phyloP scores from a whole-genome alignment of 2,888 invertebrate species.

The Tenthredo distinguenda region DNA sequence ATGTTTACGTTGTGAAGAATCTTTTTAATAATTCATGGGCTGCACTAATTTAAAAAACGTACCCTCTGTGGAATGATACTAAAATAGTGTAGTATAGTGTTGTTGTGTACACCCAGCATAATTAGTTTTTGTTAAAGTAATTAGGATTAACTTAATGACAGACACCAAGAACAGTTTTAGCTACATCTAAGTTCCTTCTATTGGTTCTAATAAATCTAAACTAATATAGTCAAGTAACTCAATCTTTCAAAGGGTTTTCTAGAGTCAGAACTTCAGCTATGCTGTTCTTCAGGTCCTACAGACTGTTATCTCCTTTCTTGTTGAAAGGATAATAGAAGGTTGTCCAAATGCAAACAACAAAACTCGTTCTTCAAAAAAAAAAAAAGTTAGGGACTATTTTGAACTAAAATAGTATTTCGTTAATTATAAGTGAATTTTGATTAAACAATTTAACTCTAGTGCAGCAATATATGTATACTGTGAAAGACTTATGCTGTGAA shows the following conservation, averaged over 20 bases:
- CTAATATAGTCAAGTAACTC: constrained; percentile 35
- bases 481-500: constrained; percentile 23
- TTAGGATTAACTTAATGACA: constrained; percentile 68
- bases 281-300: constrained; percentile 41
- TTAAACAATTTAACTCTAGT: constrained; percentile 30
- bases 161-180: constrained; percentile 69
- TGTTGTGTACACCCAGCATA: constrained; percentile 64
- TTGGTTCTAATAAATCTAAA: constrained; percentile 64
- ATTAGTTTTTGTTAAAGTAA: constrained; percentile 68
- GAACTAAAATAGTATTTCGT: neutral
- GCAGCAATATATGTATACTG: constrained; percentile 34
- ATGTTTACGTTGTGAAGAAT: neutral
- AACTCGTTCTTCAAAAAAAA: constrained; percentile 2
- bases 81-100: constrained; percentile 58
- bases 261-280: constrained; percentile 37
- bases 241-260: constrained; percentile 31
- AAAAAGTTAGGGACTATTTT: constrained; percentile 10
- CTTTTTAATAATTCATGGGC: neutral
- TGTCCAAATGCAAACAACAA: constrained; percentile 49
- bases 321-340: constrained; percentile 35
- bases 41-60: constrained; percentile 41
- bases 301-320: constrained; percentile 27
- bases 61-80: constrained; percentile 7
- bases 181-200: constrained; percentile 68
- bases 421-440: constrained; percentile 5